Base-by-base conservation (phyloP, 2,797 vertebrate species). In the Falco concolor region DNA sequence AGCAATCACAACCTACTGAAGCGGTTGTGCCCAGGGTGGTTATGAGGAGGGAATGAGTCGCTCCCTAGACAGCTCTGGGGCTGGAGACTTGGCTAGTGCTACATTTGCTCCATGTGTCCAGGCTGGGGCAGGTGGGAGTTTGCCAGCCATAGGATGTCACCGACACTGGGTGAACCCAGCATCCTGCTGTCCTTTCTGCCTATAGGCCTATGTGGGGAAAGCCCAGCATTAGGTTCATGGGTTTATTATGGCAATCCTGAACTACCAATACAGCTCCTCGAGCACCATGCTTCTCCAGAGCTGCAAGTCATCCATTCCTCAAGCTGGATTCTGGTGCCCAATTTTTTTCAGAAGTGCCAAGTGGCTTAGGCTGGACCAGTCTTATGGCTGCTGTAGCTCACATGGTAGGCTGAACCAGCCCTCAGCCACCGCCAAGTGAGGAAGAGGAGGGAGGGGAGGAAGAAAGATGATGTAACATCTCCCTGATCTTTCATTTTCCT, bases 221-320 rank as follows among this genome's bases (percentile, higher is more conserved):
- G 4, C 34, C 23, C 61, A 57, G 42, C 8, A 1, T 8, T 5
- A 34, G 44, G 53, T 27, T 8, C 20, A 32, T 0, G 42, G 49
- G 24, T 42, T 79, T 27, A 25, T 17, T 8, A n/a, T 2, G 4
- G 42, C 0, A 0, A 54, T 50, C 70, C 52, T 2, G 3, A 80
- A 4, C 27, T 8, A 36, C 24, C 50, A 24, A 10, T 3, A 2
- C 59, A 73, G 76, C 34, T 53, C 28, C 42, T 7, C 28, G 28
- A 44, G 40, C 59, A 73, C 60, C 2, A 0, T 8, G 13, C 15
- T 65, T 42, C 60, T 56, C 30, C 68, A 59, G 74, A 84, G n/a
- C 25, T 76, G 32, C 36, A 81, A 67, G 42, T 11, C 53, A 61
- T 16, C 14, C 21, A 5, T 27, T 52, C 52, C 60, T 79, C 65